Conservation (phyloP, 2,888 invertebrate genomes). For the Platynereis dumerilii region DNA sequence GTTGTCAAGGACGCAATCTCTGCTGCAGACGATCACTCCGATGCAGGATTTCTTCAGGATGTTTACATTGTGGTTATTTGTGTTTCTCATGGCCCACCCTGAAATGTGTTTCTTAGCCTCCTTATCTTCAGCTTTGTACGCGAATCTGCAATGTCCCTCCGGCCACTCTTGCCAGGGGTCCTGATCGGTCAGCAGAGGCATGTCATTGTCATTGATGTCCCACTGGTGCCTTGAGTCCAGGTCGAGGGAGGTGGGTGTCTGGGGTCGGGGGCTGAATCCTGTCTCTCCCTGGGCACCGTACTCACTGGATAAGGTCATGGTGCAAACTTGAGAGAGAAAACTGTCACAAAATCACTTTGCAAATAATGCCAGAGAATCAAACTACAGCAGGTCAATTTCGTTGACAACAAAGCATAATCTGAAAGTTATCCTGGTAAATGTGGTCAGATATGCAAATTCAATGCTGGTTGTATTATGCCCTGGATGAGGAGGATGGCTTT, state of each 20-base stretch:
- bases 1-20: slow-evolving; percentile 78
- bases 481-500: too few relatives aligned
- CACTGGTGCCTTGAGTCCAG: slow-evolving; percentile 27
- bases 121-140: slow-evolving; percentile 84
- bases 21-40: slow-evolving; percentile 89
- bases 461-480: too few relatives aligned
- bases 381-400: too few relatives aligned
- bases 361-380: too few relatives aligned
- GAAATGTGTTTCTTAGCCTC: slow-evolving; percentile 92
- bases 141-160: slow-evolving; percentile 89
- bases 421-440: too few relatives aligned
- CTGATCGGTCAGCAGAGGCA: slow-evolving; percentile 69
- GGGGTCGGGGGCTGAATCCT: too few relatives aligned
- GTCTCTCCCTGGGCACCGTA: too few relatives aligned
- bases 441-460: too few relatives aligned
- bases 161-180: slow-evolving; percentile 94
- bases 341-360: too few relatives aligned
- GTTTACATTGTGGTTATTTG: slow-evolving; percentile 95
- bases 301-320: too few relatives aligned
- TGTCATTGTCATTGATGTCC: slow-evolving; percentile 33
- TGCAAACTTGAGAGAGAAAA: too few relatives aligned
- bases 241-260: neutral
- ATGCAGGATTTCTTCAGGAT: slow-evolving; percentile 74
- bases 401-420: too few relatives aligned
- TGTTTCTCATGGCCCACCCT: slow-evolving; percentile 99